Evolutionary conservation across 2,113 vertebrate genomes (phyloP), one percentile per base, ranked within the genome.

Genomic region (Atractosteus spatula): DNA sequence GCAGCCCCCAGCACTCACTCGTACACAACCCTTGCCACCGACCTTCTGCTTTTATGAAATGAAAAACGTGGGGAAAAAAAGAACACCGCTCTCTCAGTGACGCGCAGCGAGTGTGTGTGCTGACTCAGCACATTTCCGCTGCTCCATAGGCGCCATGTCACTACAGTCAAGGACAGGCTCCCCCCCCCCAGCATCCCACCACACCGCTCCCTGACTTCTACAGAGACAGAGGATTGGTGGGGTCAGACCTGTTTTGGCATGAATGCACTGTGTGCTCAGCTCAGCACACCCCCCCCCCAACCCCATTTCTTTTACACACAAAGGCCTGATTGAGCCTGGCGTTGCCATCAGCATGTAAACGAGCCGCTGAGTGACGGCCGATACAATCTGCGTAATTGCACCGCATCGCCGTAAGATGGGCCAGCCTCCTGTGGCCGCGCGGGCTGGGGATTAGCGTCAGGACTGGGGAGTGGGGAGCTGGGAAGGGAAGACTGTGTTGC

Each of bases 341-440:
- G 47, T 88, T 51, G 71, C 78, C 82, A 91, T 91, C 89, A 91
- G 84, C 87, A 92, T 91, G 90, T 87, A 88, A 84, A 88, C 88
- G 80, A 89, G 83, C 84, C 5, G 75, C 84, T 92, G 90, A 92
- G 84, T 89, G 91, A 91, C 87, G 88, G 87, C 84, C 83, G 87
- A 87, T 89, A 89, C 90, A 85, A 92, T 93, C 88, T 88, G 80
- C 85, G 84, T 91, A 90, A 93, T 90, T 91, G 86, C 82, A 83
- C 63, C 16, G 69, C 82, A 80, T 5, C 47, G 5, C 83, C 81
- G 77, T 72, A 87, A 80, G 82, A 76, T 71, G 73, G 78, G 47
- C 47, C 47, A 51, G 29, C 29, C 29, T 29, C 29, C 8, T 51
- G 47, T 51, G 47, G 44, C 68, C 77, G 14, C 10, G 71, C 72